Evolutionary conservation across 2,113 vertebrate species (phyloP), one percentile per base, ranked within the genome.

Genomic region (Sinocyclocheilus anshuiensis): DNA sequence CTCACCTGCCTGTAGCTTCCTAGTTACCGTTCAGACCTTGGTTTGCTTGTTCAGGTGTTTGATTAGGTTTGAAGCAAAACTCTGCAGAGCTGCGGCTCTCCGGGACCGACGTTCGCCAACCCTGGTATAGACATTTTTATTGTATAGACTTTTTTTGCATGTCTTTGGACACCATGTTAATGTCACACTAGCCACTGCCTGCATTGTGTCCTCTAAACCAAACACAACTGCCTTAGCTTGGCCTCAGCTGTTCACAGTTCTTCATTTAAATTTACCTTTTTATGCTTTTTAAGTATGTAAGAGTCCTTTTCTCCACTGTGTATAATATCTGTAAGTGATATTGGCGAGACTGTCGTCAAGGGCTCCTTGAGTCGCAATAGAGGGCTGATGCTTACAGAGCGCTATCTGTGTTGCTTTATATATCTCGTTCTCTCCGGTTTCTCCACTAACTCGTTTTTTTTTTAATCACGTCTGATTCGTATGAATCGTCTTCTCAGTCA

Each of bases 221-320:
- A 84, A 84, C 81, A 77, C 50, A 33, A 61, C 26, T 59, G 48
- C 76, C 67, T 84, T 79, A 33, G 33, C 65, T 71, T 20, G 59
- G 16, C 81, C 77, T 39, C 15, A 48, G 11, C 69, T 33, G 10
- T 72, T 45, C 42, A 78, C 61, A 36, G 55, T 39, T 77, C 12
- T 26, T 45, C 36, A 42, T 76, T 45, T 77, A n/a, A 24, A 67
- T 53, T 15, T 26, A 48, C 65, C 11, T 26, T 50, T 81, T 76
- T 83, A 77, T 65, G 53, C 29, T 59, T 39, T 86, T 26, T 50
- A 45, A 59, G 42, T 81, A 10, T 29, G 4, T 24, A 36, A 13
- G 50, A 36, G 26, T 80, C 33, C 36, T 42, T 42, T 69, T 29
- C 45, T 82, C 20, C 42, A 36, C 24, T 53, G 81, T 82, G 45